Percentiles rank a stretch among this genome's conserved stretches.
These are phyloP conservation scores for Aegithalos caudatus DNA, from an alignment of 2,113 vertebrate genomes.

Conservation along the genomic window DNA sequence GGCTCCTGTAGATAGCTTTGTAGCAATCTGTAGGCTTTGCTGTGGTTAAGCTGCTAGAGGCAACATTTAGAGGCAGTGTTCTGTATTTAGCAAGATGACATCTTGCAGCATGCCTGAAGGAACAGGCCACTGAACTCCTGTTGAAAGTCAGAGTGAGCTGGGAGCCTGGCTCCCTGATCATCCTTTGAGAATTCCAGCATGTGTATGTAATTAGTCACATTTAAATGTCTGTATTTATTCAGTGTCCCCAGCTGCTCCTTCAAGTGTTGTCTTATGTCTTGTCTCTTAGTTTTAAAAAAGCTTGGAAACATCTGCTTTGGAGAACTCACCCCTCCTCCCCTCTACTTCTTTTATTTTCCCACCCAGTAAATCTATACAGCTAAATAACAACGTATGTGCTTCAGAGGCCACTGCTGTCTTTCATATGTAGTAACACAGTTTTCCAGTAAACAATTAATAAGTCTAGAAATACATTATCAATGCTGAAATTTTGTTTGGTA, in stretches of 20 bases:
- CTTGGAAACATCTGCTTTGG: slow-evolving; percentile 43
- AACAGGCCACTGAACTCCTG: slow-evolving; percentile 29
- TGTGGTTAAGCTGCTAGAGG: background rate
- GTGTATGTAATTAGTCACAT: slow-evolving; percentile 64
- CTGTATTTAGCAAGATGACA: slow-evolving; percentile 64
- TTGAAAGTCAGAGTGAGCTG: slow-evolving; percentile 37
- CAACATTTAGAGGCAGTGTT: slow-evolving; percentile 36
- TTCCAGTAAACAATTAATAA: background rate
- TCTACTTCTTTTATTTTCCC: background rate
- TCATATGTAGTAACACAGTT: background rate
- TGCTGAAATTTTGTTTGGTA: background rate
- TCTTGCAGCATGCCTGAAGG: slow-evolving; percentile 55
- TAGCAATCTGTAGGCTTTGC: background rate
- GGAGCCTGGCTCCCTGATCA: slow-evolving; percentile 30
- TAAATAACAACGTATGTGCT: background rate
- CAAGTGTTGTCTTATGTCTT: slow-evolving; percentile 33
- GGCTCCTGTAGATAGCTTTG: background rate
- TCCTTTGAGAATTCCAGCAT: slow-evolving; percentile 57
- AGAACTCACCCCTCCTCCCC: background rate
- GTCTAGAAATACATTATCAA: background rate
- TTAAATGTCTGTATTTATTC: slow-evolving; percentile 60
- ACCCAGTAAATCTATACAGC: background rate
- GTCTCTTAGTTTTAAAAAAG: slow-evolving; percentile 37
- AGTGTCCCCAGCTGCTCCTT: slow-evolving; percentile 55
- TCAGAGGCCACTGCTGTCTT: background rate